A percentile compares a stretch with the other conserved stretches of the same genome.
Evolutionary conservation across 2,113 vertebrate species (phyloP).

Genomic region (Phalacrocorax aristotelis): DNA sequence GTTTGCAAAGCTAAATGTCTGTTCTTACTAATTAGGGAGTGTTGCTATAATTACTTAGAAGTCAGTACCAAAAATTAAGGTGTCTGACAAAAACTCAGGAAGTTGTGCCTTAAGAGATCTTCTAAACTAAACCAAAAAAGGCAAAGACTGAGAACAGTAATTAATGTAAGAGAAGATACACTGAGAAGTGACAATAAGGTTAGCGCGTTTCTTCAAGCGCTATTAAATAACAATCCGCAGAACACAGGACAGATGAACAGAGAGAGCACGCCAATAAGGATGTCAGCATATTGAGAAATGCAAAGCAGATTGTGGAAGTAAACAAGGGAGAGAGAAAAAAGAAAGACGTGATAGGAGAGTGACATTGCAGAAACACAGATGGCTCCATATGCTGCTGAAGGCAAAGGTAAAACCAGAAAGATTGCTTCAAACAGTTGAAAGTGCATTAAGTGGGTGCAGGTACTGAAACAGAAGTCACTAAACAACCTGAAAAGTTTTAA

Average conservation of each 20-base stretch:
- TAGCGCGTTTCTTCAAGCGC: not conserved
- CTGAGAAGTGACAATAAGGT: not conserved
- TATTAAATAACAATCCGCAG: not conserved
- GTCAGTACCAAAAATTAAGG: not conserved
- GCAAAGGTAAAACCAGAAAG: not conserved
- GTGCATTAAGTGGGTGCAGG: not conserved
- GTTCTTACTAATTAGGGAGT: not conserved
- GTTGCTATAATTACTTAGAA: not conserved
- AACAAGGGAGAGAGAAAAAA: not conserved
- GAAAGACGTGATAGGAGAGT: not conserved
- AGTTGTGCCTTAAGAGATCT: not conserved
- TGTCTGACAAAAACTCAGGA: not conserved
- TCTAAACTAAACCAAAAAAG: not conserved
- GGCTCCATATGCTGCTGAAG: not conserved
- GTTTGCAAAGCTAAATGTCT: not conserved
- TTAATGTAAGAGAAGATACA: not conserved
- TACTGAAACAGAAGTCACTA: not conserved
- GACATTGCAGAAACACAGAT: not conserved
- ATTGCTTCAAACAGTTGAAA: not conserved
- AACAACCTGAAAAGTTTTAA: not conserved
- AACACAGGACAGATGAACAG: not conserved
- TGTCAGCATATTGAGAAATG: not conserved
- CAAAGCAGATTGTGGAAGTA: not conserved
- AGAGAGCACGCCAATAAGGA: not conserved
- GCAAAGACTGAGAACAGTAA: not conserved